Evolutionary conservation across 2,113 vertebrate genomes (phyloP).

Genomic region (Rhabdomys dilectus): DNA sequence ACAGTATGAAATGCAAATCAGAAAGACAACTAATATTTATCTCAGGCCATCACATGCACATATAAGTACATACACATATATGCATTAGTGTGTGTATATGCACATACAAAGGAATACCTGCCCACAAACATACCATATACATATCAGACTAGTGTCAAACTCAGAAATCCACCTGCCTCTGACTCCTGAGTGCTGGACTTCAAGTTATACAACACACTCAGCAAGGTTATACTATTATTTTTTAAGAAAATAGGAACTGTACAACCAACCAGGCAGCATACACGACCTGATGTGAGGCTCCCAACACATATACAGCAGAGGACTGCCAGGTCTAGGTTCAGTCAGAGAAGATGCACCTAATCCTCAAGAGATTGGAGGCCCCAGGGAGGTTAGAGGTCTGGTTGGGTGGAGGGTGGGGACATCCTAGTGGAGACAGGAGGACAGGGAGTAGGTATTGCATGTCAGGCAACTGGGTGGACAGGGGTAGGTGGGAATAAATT

Average conservation of each 20-base stretch:
- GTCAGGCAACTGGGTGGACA: too few relatives aligned
- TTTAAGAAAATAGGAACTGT: not conserved
- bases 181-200: not conserved
- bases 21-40: not conserved
- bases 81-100: not conserved
- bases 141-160: not conserved
- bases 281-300: too few relatives aligned
- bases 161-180: not conserved
- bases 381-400: too few relatives aligned
- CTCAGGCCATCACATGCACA: not conserved
- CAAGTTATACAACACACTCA: not conserved
- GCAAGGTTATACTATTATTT: not conserved
- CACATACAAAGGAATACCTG: not conserved
- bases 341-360: too few relatives aligned
- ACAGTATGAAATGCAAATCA: not conserved
- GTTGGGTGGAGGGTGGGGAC: too few relatives aligned
- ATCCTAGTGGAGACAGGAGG: too few relatives aligned
- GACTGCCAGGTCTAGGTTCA: too few relatives aligned
- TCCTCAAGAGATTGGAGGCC: too few relatives aligned
- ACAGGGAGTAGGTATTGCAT: too few relatives aligned
- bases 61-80: not conserved
- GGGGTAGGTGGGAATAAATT: too few relatives aligned
- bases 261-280: too few relatives aligned
- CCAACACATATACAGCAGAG: too few relatives aligned
- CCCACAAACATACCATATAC: not conserved